Base-by-base conservation (phyloP, 1,140 invertebrate species). In the Drosophila parabipectinata region DNA sequence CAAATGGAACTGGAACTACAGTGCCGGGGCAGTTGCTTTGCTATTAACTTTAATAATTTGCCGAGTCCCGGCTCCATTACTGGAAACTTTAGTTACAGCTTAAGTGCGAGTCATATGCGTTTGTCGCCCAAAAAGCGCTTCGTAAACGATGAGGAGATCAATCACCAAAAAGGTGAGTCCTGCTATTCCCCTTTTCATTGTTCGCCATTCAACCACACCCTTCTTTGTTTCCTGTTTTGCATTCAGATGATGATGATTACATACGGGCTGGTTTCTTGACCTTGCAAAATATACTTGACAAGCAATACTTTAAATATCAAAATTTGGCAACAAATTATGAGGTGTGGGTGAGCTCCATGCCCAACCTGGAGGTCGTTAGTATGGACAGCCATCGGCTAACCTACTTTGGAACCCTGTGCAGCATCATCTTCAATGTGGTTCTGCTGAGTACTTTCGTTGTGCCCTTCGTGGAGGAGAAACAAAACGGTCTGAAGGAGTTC, bases 391-490 rank as follows among this genome's bases (percentile, higher is more conserved):
- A 87, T 58, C 72, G 79, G 5, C 45, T 92, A 12, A 64, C 55
- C 4, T 61, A 73, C 34, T 90, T 87, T 21, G 91, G 89, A 6
- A 68, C 74, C 26, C 24, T 92, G 4, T 83, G 72, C 26, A 72
- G 72, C 44, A 47, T 92, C 34, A 41, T 92, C 3, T 87, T 90
- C 15, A 77, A 47, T 51, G 60, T 90, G 1, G 24, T 91, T 7
- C n/a, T 92, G 48, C 53, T 91, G 4, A 77, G 72, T 24, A 92
- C 88, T 8, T 89, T 91, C 57, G 57, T 92, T 4, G 84, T 90
- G 18, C 90, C 91, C 3, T 64, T 91, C 39, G 91, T 92, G 0
- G 91, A 92, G 59, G 91, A 92, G 61, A 92, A 92, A 45, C 88
- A 90, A 51, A 84, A 91, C 71, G 91, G 91, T 1, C 34, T 92